Conservation (phyloP, 1,140 invertebrate genomes). For the Dreissena rostriformis region DNA sequence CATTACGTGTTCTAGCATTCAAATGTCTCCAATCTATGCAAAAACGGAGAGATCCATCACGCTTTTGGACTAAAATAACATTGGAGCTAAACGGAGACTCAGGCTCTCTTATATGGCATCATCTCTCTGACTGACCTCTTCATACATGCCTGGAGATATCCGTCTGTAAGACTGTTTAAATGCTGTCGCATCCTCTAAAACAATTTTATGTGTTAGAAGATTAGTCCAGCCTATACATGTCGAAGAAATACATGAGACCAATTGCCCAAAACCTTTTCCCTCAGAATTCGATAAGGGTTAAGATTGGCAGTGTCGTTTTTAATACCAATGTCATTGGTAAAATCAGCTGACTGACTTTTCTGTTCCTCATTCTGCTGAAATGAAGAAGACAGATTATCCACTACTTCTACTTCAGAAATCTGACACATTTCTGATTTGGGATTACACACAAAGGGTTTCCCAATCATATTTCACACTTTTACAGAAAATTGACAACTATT, state of each 20-base stretch:
- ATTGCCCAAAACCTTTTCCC: no score
- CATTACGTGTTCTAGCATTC: background rate
- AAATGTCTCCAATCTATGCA: constrained; percentile 23
- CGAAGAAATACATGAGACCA: constrained; percentile 35
- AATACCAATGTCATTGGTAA: no score
- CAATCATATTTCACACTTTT: constrained; percentile 48
- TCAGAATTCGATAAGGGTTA: no score
- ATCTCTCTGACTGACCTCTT: constrained; percentile 21
- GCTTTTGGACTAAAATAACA: constrained; percentile 22
- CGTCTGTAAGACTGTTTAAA: constrained; percentile 33
- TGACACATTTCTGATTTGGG: constrained; percentile 19
- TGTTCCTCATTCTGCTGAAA: no score
- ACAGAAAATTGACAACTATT: constrained; percentile 27
- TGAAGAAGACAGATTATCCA: no score
- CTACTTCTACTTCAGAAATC: no score
- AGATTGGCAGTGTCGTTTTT: no score
- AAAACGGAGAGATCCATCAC: constrained; percentile 9
- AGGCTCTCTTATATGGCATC: background rate
- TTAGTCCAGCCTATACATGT: constrained; percentile 19
- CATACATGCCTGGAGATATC: constrained; percentile 37
- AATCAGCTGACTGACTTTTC: no score
- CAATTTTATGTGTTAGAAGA: constrained; percentile 29
- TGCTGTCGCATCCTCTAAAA: constrained; percentile 12
- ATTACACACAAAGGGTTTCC: constrained; percentile 33
- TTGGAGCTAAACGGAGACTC: constrained; percentile 16